Evolutionary conservation across 2,113 vertebrate species (phyloP), one percentile per base, ranked within the genome.

Genomic region (Danionella cerebrum): DNA sequence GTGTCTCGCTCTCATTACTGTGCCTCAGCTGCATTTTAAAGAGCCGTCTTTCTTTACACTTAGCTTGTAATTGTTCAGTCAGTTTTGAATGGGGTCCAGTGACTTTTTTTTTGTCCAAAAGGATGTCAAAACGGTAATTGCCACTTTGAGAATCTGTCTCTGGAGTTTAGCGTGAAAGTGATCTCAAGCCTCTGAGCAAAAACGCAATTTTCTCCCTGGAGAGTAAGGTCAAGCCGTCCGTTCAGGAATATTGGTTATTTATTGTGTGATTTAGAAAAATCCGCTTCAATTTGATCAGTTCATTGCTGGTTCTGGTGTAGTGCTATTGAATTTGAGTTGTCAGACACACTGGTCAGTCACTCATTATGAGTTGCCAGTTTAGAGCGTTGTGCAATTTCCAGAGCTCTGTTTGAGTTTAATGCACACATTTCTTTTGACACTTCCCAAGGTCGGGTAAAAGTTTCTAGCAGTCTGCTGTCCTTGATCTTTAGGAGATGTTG

Each of bases 71-170:
- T 80, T 80, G 77, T 83, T 67, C 70, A 67, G 65, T 82, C 59
- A 54, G 65, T 70, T 67, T 21, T 70, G 35, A 72, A 74, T 74
- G 65, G 50, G 29, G 41, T 69, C 22, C 14, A 22, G 21, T 10
- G 18, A 16, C 14, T 42, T 14, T 76, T 72, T 70, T 57, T 22
- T 69, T 0, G 45, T 68, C 42, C 42, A 76, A 77, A 74, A 82
- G 70, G 79, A 83, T 83, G 79, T 82, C 79, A 80, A 72, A 69
- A 65, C 69, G 8, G 78, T 86, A 86, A 88, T 87, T 86, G 83
- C 79, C 77, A 80, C 80, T 85, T 84, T 80, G 70, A 52, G 38
- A 79, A 80, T 74, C 79, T 71, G 81, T 74, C 83, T 29, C 73
- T 76, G 41, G 69, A 75, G 79, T 82, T 83, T 81, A 79, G 73